Base-by-base conservation (phyloP, 1,140 invertebrate genomes). In the Sinonovacula constricta region DNA sequence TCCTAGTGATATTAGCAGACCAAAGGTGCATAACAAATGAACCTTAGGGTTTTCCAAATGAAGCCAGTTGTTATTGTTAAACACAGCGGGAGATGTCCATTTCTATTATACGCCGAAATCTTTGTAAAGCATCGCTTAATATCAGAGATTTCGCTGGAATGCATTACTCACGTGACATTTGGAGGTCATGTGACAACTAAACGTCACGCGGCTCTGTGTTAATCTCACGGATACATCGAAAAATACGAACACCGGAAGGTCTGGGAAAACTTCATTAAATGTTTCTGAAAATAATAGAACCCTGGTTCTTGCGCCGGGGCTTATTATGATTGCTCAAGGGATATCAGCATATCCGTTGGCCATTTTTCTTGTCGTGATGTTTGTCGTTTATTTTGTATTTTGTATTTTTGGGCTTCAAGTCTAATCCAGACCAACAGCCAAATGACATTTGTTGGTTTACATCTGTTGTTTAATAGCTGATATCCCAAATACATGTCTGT, bases 1-100 rank as follows among this genome's bases (percentile, higher is more conserved):
- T 78, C 75, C 67, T 66, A 60, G 7, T 14, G 67, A 78, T 69
- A 78, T 70, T 70, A 78, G 67, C 63, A 63, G 72, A 66, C 75
- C 57, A 78, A 78, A 69, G 67, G 75, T 51, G 66, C 75, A 78
- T 63, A 69, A 70, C 75, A 69, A 53, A 69, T 78, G 75, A 70
- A 78, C 66, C 36, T 45, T 30, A 69, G 51, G 24, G 75, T 56
- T 63, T 62, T 69, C 56, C 69, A 59, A 78, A 69, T 78, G 75
- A 78, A 69, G 57, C 59, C 66, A 60, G 63, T 28, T 76, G 57
- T 54, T 34, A 78, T 68, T 69, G 65, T 68, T 54, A 78, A 78
- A 63, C 75, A 69, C 66, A 49, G 56, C 66, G 49, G 66, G 67
- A 57, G 45, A 39, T 60, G 67, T 51, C 75, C 59, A 70, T 70